Evolutionary conservation across 2,888 invertebrate species (phyloP), one percentile per base, ranked within the genome.

Genomic region (Pachydiplax longipennis): DNA sequence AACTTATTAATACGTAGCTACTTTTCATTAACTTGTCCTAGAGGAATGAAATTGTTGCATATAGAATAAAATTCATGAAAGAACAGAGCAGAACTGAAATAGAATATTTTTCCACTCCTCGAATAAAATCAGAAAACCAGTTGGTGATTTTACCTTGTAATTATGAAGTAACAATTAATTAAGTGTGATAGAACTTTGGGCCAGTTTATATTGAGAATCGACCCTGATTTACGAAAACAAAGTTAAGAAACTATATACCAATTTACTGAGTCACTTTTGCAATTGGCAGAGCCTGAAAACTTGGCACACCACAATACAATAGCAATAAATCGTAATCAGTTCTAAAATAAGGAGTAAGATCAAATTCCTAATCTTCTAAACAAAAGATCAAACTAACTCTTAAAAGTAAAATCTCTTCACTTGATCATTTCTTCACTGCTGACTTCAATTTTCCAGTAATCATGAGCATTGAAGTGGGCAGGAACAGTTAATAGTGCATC

Each of bases 401-500:
- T 13, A 35, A 4, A 61, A n/a, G 37, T n/a, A 2, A 31, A 1
- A 2, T n/a, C 58, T n/a, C 35, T 87, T 65, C 61, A 87, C 40
- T 87, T 87, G 22, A 87, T 87, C 37, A 87, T 87, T 40, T 87
- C 61, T 61, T 87, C 61, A 40, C 61, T 37, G 22, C 35, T 80
- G 18, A 91, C 81, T 25, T 90, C 35, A 44, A 65, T 87, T 80
- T 91, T 48, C 92, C 92, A 92, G 58, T 92, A 91, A 91, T 92
- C 92, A 10, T 95, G 93, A 31, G 95, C 95, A 94, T 97, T 96
- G 93, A 95, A 97, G 94, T 97, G 97, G 4, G 96, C 96, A 0
- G 97, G 97, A 37, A 97, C 96, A 0, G 97, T 97, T 91, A 96
- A 94, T 91, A 97, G 94, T 5, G 97, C 97, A 92, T 97, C 97